Conservation (phyloP, 1,140 invertebrate species). For the Zeugodacus cucurbitae region DNA sequence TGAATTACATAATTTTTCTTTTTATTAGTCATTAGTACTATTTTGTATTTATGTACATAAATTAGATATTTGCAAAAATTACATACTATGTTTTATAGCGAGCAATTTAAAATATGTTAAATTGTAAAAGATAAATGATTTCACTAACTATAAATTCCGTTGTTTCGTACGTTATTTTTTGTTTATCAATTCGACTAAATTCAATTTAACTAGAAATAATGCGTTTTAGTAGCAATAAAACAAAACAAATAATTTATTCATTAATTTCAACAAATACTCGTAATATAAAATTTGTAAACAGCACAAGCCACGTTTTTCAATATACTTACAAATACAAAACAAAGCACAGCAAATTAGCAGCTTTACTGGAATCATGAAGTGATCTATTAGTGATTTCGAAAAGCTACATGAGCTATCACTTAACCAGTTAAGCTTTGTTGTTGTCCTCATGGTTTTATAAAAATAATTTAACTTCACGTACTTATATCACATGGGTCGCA, state of each 20-base stretch:
- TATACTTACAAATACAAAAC: background rate
- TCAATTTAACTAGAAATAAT: conserved; percentile 34
- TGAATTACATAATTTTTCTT: background rate
- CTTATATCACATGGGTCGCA: conserved; percentile 34
- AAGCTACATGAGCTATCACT: background rate
- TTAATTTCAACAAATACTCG: conserved; percentile 29
- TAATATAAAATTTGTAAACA: conserved; percentile 37
- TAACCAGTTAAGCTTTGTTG: background rate
- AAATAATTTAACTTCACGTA: conserved; percentile 30
- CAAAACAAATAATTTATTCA: conserved; percentile 7
- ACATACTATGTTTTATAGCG: background rate
- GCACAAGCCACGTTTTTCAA: conserved; percentile 8
- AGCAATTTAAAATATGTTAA: background rate
- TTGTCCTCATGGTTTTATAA: background rate
- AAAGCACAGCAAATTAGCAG: background rate
- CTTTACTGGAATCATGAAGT: background rate
- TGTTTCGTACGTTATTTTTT: conserved; percentile 21
- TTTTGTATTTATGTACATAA: conserved; percentile 5
- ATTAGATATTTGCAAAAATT: background rate
- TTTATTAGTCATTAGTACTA: background rate
- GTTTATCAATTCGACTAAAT: conserved; percentile 6
- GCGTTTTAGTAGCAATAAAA: conserved; percentile 8
- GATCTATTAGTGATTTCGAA: background rate
- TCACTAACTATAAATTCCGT: conserved; percentile 17
- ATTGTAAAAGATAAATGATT: conserved; percentile 9